phyloP scores from a whole-genome alignment of 64 coral and sea anemone species.

The Montipora sp. region DNA sequence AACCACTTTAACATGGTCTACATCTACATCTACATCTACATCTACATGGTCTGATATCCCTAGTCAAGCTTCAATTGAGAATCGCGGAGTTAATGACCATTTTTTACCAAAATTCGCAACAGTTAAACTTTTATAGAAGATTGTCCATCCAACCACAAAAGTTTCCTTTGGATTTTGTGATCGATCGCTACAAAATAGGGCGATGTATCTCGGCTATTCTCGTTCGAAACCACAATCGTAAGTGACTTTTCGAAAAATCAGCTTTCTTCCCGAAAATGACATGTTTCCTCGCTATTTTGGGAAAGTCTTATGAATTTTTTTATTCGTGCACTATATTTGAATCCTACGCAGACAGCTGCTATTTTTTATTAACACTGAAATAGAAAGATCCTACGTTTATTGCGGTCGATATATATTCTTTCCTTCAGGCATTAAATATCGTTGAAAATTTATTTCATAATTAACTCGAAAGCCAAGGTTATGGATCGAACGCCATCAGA shows the following conservation, averaged over 20 bases:
- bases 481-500: neutral
- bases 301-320: slow-evolving; percentile 2
- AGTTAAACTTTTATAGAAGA: too few species aligned
- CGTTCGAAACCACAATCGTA: too few species aligned
- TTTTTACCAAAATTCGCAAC: too few species aligned
- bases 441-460: neutral
- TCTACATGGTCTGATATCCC: too few species aligned
- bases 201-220: too few species aligned
- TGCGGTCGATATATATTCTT: neutral
- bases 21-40: too few species aligned
- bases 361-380: neutral
- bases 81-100: too few species aligned
- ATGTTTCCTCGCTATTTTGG: neutral
- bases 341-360: neutral
- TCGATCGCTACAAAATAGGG: too few species aligned
- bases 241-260: neutral
- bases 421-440: neutral
- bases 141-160: too few species aligned
- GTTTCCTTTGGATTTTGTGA: too few species aligned
- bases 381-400: neutral
- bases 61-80: too few species aligned
- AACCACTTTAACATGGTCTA: too few species aligned
- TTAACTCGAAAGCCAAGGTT: neutral
- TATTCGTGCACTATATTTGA: slow-evolving; percentile 5
- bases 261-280: neutral